A percentile compares a stretch with the other conserved stretches of the same genome.
phyloP scores from a whole-genome alignment of 2,113 vertebrate species.

The Nansenia antarctica region DNA sequence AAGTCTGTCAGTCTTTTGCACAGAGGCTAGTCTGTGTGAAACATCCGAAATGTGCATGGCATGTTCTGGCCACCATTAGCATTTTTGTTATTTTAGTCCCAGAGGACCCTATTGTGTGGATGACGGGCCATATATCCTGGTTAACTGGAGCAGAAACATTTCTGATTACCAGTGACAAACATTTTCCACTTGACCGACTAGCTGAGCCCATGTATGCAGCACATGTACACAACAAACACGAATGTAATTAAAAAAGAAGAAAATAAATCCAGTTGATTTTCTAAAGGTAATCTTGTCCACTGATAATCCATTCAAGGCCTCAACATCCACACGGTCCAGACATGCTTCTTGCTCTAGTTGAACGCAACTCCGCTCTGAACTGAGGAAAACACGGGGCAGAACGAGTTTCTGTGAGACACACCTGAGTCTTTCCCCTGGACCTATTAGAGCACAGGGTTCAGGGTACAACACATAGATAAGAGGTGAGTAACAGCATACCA shows the following conservation, averaged over 20 bases:
- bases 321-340: constrained; percentile 15
- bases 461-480: constrained; percentile 40
- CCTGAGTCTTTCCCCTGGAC: constrained; percentile 52
- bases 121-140: constrained; percentile 56
- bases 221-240: constrained; percentile 26
- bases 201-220: not conserved
- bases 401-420: constrained; percentile 63
- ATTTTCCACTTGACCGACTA: constrained; percentile 40
- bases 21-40: constrained; percentile 41
- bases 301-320: not conserved
- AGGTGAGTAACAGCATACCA: constrained; percentile 45
- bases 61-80: constrained; percentile 46
- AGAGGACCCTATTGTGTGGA: constrained; percentile 58
- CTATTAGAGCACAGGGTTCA: constrained; percentile 57
- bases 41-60: constrained; percentile 49
- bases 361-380: not conserved
- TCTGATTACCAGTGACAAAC: constrained; percentile 45
- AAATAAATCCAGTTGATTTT: constrained; percentile 1
- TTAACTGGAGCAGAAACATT: constrained; percentile 80
- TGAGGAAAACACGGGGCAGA: constrained; percentile 28
- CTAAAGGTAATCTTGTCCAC: not conserved
- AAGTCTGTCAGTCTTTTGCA: constrained; percentile 27
- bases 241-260: not conserved
- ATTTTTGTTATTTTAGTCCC: constrained; percentile 42
- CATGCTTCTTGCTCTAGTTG: not conserved